Evolutionary conservation across 2,113 vertebrate species (phyloP), one percentile per base, ranked within the genome.

Genomic region (Microcebus jonahi): DNA sequence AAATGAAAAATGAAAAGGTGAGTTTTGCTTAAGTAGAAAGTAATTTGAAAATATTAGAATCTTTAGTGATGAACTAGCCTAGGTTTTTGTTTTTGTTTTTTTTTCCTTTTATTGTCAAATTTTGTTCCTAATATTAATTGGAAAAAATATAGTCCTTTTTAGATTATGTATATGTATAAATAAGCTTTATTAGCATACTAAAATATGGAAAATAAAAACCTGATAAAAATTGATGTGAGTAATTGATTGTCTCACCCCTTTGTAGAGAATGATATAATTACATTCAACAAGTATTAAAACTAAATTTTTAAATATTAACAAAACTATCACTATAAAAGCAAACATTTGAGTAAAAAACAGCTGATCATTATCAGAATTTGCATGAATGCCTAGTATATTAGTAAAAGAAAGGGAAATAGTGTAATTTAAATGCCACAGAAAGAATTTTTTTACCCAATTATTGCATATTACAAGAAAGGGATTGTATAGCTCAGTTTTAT

Each of bases 11-110:
- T 68, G 77, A 94, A 92, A 91, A 21, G 59, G 14, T 31, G 63
- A 36, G 12, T 39, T 85, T 94, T 75, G 39, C 17, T 65, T 42
- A 9, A 77, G 0, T 63, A 82, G 91, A 63, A 95, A 95, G 93
- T 80, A 94, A 53, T 63, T 93, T 21, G 79, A 90, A 94, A 96
- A 93, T 45, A 42, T 23, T 88, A 96, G 55, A 80, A 68, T 45
- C 36, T 97, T 94, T 45, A 95, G 80, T 53, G 93, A 80, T 96
- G 90, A 95, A 21, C 71, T 34, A 82, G 42, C 80, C 82, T 93
- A 88, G 65, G 77, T n/a, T 23, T 95, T 89, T 97, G 53, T 17
- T 39, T 5, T 96, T 57, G 2, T n/a, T 23, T 95, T 89, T 53
- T 53, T 25, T 50, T 45, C 25, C 25, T 75, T 91, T 94, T 94